A percentile compares a stretch with the other conserved stretches of the same genome.
Evolutionary conservation across 2,797 vertebrate genomes (phyloP).

Genomic region (Anomalospiza imberbis): DNA sequence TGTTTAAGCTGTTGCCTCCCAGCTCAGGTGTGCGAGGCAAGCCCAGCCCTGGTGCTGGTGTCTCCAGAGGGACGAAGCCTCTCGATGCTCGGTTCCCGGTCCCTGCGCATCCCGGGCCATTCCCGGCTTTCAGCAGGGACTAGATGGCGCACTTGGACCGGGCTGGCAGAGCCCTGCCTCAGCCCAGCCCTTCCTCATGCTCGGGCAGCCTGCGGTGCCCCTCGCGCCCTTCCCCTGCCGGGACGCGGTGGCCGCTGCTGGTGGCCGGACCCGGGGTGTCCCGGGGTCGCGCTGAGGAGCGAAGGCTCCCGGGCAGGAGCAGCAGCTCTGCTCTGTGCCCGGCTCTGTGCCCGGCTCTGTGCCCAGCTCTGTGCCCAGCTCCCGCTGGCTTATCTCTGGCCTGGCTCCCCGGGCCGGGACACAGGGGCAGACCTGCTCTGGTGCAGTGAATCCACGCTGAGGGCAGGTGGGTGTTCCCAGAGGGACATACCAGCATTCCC

Average conservation of each 20-base stretch:
- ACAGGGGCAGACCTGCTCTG: not conserved
- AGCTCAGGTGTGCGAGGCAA: not conserved
- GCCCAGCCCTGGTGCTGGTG: not conserved
- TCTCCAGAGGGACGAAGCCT: not conserved
- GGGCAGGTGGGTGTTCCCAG: not conserved
- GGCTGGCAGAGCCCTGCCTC: not conserved
- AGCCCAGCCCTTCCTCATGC: not conserved
- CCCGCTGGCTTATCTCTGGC: not conserved
- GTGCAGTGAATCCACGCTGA: rapidly evolving
- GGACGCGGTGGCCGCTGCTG: not conserved
- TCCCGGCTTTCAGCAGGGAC: not conserved
- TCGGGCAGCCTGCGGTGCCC: not conserved
- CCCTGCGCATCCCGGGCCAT: rapidly evolving
- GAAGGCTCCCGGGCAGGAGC: not conserved
- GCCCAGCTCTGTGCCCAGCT: not conserved
- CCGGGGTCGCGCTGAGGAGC: not conserved
- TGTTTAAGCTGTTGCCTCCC: not conserved
- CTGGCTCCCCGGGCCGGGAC: not conserved
- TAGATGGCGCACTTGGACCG: conserved; percentile 15
- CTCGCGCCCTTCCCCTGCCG: not conserved
- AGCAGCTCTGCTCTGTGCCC: not conserved
- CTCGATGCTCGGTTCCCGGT: rapidly evolving
- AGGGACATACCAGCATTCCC: not conserved
- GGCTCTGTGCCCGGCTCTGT: no score
- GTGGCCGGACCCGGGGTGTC: not conserved